Conservation (phyloP, 2,113 vertebrate genomes). For the Bagarius yarrelli region DNA sequence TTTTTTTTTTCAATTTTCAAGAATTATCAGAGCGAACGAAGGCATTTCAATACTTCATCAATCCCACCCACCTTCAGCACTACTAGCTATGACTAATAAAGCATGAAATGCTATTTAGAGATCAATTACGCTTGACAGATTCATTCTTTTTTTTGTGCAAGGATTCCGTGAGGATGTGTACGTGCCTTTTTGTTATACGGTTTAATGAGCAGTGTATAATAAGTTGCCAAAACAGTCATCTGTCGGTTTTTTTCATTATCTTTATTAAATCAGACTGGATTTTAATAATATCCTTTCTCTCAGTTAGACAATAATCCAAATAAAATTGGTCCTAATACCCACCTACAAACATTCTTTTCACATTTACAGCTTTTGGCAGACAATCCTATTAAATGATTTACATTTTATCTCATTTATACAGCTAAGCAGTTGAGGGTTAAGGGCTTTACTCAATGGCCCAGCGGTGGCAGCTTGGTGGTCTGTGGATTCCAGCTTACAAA, state of each 20-base stretch:
- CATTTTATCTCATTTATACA: too few species aligned
- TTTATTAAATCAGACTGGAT: background rate
- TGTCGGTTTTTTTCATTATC: background rate
- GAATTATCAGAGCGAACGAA: conserved; percentile 63
- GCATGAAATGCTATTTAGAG: conserved; percentile 77
- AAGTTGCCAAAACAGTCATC: background rate
- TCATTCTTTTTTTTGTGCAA: conserved; percentile 62
- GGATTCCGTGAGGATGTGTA: background rate
- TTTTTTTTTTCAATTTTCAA: conserved; percentile 53
- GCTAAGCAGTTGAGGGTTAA: too few species aligned
- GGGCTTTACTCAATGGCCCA: too few species aligned
- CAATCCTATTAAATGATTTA: too few species aligned
- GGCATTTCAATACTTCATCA: conserved; percentile 61
- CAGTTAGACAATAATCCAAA: background rate
- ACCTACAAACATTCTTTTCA: background rate
- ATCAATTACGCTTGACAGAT: conserved; percentile 71
- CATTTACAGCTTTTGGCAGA: too few species aligned
- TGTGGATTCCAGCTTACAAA: too few species aligned
- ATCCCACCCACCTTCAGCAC: conserved; percentile 66
- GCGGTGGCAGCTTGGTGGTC: too few species aligned
- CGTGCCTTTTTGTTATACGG: background rate
- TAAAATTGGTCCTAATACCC: background rate
- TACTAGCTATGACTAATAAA: conserved; percentile 79
- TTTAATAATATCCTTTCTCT: background rate
- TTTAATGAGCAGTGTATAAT: conserved; percentile 6